Conservation (phyloP, 2,888 invertebrate species). For the Oithona nana region DNA sequence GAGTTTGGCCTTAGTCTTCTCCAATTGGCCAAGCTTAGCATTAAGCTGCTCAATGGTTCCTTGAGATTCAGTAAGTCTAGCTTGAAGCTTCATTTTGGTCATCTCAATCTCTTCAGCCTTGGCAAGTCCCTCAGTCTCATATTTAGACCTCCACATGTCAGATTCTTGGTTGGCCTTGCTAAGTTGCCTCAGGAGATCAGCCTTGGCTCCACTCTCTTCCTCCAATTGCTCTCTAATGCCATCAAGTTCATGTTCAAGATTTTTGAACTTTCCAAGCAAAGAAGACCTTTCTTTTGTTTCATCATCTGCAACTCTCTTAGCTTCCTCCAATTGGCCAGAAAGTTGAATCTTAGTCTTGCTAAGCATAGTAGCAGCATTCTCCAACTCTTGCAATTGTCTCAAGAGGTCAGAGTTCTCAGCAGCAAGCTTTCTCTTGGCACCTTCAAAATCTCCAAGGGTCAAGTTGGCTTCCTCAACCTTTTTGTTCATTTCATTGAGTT, state of each 20-base stretch:
- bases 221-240: slow-evolving; percentile 91
- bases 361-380: slow-evolving; percentile 39
- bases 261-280: slow-evolving; percentile 32
- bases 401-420: slow-evolving; percentile 91
- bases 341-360: slow-evolving; percentile 31
- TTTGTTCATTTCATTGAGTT: slow-evolving; percentile 79
- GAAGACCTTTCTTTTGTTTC: slow-evolving; percentile 40
- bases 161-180: slow-evolving; percentile 95
- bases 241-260: slow-evolving; percentile 36
- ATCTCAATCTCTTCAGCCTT: slow-evolving; percentile 70
- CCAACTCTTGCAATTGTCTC: slow-evolving; percentile 77
- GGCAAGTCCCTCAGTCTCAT: slow-evolving; percentile 91
- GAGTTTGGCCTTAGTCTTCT: slow-evolving; percentile 93
- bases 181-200: slow-evolving; percentile 92
- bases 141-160: slow-evolving; percentile 93
- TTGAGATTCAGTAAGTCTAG: slow-evolving; percentile 35
- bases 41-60: slow-evolving; percentile 43
- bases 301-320: slow-evolving; percentile 56
- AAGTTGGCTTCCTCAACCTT: slow-evolving; percentile 95
- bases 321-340: slow-evolving; percentile 66
- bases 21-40: slow-evolving; percentile 87
- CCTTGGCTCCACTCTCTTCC: slow-evolving; percentile 96
- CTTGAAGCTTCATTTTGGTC: slow-evolving; percentile 36
- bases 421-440: slow-evolving; percentile 90
- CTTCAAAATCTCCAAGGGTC: slow-evolving; percentile 87